Evolutionary conservation across 2,113 vertebrate species (phyloP).

Genomic region (Chloebia gouldiae): DNA sequence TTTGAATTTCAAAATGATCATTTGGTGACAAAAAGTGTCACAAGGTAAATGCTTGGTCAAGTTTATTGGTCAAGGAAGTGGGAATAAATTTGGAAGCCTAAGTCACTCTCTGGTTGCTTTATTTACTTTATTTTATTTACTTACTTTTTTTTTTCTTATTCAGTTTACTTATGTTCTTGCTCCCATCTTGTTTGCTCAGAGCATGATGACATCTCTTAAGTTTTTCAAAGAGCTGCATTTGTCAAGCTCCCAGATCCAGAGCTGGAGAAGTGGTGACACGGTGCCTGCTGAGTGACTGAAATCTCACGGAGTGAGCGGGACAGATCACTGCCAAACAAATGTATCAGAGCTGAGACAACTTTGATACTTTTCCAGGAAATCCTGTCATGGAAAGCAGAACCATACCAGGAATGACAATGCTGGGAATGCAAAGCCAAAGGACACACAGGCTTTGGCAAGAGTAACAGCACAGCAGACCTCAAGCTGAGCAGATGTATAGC

Average conservation of each 20-base stretch:
- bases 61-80: background rate
- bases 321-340: background rate
- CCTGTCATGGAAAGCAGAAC: conserved; percentile 33
- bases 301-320: background rate
- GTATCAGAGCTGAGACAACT: background rate
- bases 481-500: background rate
- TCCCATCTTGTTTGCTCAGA: background rate
- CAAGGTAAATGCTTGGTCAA: background rate
- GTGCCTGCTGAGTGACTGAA: background rate
- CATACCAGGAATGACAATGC: background rate
- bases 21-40: background rate
- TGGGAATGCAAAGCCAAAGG: background rate
- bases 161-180: background rate
- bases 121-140: background rate
- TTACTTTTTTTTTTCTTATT: background rate
- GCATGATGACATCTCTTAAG: background rate
- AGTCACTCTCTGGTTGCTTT: background rate
- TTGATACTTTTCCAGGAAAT: conserved; percentile 38
- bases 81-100: conserved; percentile 41
- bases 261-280: background rate
- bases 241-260: background rate
- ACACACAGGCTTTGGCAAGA: background rate
- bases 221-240: background rate
- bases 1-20: background rate
- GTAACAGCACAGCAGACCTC: background rate